phyloP scores from a whole-genome alignment of 2,888 invertebrate species.

The Leptinotarsa peninsularis region DNA sequence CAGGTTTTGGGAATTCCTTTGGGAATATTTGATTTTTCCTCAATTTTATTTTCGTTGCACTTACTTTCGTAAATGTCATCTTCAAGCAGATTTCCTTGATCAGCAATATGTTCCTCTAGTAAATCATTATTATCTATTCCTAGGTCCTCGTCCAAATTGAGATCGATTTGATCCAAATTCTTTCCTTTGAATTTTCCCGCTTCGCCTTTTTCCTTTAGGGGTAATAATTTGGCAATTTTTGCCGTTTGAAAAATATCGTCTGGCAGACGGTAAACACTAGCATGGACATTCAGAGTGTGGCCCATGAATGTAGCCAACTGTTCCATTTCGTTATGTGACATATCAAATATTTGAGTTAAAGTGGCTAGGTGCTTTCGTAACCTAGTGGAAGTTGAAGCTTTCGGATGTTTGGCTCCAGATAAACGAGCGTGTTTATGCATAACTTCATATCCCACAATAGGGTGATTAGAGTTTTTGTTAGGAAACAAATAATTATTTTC shows the following conservation, averaged over 20 bases:
- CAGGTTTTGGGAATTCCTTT: background rate
- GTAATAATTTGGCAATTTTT: conserved; percentile 45
- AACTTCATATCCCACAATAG: conserved; percentile 48
- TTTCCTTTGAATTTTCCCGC: conserved; percentile 45
- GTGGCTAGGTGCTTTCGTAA: conserved; percentile 50
- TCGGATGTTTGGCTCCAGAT: conserved; percentile 48
- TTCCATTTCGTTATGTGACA: conserved; percentile 47
- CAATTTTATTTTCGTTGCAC: background rate
- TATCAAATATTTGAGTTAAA: conserved; percentile 46
- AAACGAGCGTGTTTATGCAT: conserved; percentile 43
- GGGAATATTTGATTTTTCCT: background rate
- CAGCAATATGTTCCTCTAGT: background rate
- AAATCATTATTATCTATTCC: background rate
- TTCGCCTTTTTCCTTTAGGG: conserved; percentile 47
- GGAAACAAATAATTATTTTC: conserved; percentile 41
- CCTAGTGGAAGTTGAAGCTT: conserved; percentile 42
- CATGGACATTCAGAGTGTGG: conserved; percentile 46
- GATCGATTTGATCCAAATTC: conserved; percentile 42
- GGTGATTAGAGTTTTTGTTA: conserved; percentile 28
- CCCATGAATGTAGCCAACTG: conserved; percentile 51
- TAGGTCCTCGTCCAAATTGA: conserved; percentile 41
- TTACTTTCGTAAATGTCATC: background rate
- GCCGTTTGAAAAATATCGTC: conserved; percentile 42
- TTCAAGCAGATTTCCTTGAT: background rate
- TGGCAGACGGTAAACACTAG: conserved; percentile 37